phyloP scores from a whole-genome alignment of 2,888 invertebrate species.

The Amiota communis region DNA sequence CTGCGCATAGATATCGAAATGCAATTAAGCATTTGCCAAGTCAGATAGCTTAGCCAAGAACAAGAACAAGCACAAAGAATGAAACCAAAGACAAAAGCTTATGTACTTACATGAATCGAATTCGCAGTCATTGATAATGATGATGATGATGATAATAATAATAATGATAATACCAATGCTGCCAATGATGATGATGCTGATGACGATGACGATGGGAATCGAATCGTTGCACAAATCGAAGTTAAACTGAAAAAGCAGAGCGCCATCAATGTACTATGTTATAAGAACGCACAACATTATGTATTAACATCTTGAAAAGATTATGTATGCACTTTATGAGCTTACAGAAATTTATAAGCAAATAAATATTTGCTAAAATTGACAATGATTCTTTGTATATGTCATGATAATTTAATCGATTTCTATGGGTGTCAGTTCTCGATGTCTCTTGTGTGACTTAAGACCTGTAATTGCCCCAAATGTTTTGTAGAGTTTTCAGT shows the following conservation, averaged over 20 bases:
- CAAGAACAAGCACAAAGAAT: background rate
- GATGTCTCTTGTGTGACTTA: too few species aligned
- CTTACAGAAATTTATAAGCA: too few species aligned
- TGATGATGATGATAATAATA: background rate
- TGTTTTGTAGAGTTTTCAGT: too few species aligned
- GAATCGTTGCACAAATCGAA: conserved; percentile 6
- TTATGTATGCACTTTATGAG: too few species aligned
- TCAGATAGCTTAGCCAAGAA: conserved; percentile 37
- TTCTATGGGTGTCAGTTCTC: too few species aligned
- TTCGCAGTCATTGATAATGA: conserved; percentile 7
- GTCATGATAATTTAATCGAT: too few species aligned
- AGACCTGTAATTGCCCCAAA: too few species aligned
- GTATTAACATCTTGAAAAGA: too few species aligned
- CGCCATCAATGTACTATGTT: conserved; percentile 15
- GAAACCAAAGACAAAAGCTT: background rate
- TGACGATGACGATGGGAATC: background rate
- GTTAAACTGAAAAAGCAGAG: conserved; percentile 6
- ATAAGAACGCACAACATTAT: too few species aligned
- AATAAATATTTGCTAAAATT: too few species aligned
- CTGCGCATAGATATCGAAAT: conserved; percentile 71
- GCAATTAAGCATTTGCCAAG: conserved; percentile 69
- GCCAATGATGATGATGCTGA: conserved; percentile 3
- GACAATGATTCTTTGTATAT: too few species aligned
- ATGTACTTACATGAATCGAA: conserved; percentile 4
- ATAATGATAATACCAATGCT: background rate